Conservation (phyloP, 2,888 invertebrate genomes). For the Petrolisthes cinctipes region DNA sequence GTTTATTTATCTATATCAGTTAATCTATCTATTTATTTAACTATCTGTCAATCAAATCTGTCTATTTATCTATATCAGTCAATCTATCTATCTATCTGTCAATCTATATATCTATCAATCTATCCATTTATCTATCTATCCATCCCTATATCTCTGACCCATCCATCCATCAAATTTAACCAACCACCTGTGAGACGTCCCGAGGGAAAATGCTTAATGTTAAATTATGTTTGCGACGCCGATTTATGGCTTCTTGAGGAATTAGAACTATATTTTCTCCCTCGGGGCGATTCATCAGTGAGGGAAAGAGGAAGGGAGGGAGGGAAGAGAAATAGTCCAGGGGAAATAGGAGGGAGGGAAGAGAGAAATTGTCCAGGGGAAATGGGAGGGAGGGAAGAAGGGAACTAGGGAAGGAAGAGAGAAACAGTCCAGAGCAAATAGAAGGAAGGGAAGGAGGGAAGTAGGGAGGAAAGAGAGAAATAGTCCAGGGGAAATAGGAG, state of each 20-base stretch:
- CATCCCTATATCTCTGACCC: not conserved
- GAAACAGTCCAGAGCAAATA: not conserved
- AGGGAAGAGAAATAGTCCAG: not conserved
- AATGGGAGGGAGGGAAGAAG: not conserved
- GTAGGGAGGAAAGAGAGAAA: not conserved
- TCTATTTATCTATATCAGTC: constrained; percentile 3
- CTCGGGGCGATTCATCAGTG: constrained; percentile 29
- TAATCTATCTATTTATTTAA: not conserved
- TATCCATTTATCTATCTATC: too few relatives aligned
- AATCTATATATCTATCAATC: not conserved
- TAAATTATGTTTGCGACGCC: constrained; percentile 36
- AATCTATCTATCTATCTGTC: not conserved
- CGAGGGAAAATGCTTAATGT: constrained; percentile 41
- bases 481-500: not conserved
- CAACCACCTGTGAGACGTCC: not conserved
- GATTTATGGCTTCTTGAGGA: constrained; percentile 40
- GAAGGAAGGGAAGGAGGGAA: not conserved
- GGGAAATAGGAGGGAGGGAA: not conserved
- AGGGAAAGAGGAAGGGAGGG: not conserved
- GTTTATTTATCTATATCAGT: not conserved
- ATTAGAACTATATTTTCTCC: constrained; percentile 45
- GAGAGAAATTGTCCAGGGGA: not conserved
- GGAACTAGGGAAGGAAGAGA: not conserved
- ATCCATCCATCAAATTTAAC: not conserved
- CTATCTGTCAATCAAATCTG: not conserved